Evolutionary conservation across 2,797 vertebrate species (phyloP).

Genomic region (Sebastes taczanowskii): DNA sequence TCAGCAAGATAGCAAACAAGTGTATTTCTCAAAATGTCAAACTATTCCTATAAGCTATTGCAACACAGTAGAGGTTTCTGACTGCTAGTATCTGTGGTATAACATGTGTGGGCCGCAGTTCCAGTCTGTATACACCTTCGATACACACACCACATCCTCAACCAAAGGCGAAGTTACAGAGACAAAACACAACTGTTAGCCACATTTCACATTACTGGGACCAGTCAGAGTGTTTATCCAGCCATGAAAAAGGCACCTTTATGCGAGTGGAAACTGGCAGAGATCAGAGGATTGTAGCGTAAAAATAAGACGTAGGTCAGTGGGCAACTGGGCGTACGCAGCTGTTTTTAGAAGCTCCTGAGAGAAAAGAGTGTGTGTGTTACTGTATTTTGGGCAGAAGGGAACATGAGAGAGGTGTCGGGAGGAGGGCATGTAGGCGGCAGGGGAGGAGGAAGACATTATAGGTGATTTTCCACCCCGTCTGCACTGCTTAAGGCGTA

Average conservation of each 20-base stretch:
- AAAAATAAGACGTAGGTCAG: conserved; percentile 53
- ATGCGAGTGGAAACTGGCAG: conserved; percentile 53
- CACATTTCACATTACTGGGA: conserved; percentile 30
- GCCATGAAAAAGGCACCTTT: conserved; percentile 57
- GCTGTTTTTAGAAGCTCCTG: conserved; percentile 59
- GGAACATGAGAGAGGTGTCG: conserved; percentile 54
- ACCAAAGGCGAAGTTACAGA: conserved; percentile 27
- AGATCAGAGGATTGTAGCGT: conserved; percentile 31
- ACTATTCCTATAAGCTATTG: not conserved
- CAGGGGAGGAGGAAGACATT: conserved; percentile 64
- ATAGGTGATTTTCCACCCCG: conserved; percentile 73
- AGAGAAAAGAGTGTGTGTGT: conserved; percentile 41
- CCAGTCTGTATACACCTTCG: conserved; percentile 27
- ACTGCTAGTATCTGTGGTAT: conserved; percentile 4
- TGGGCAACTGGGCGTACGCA: not conserved
- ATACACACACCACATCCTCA: conserved; percentile 29
- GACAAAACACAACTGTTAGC: conserved; percentile 51
- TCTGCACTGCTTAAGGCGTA: conserved; percentile 58
- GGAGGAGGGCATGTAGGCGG: conserved; percentile 36
- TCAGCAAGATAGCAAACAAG: not conserved
- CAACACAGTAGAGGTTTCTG: not conserved
- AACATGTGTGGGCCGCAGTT: conserved; percentile 20
- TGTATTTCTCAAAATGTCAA: not conserved
- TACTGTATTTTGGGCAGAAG: conserved; percentile 52
- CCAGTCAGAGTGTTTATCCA: conserved; percentile 40